These are phyloP conservation scores for Ophioderma brevispina DNA, from an alignment of 35 echinoderm and acorn worm species.

Conservation along the genomic window DNA sequence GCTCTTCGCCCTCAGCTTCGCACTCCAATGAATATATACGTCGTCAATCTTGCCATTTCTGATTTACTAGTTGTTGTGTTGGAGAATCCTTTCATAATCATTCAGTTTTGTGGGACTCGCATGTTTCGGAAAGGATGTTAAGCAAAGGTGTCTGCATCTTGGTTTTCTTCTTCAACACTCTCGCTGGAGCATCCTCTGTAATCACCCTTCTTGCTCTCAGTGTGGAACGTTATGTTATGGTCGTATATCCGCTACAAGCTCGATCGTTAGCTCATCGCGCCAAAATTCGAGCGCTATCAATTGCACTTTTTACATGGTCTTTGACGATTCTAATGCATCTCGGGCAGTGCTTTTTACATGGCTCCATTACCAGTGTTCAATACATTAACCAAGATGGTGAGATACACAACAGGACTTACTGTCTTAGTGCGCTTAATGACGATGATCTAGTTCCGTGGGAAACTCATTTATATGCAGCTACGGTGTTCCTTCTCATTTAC, in stretches of 20 bases:
- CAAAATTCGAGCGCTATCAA: conserved; percentile 57
- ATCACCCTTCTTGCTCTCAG: conserved; percentile 78
- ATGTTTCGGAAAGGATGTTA: conserved; percentile 34
- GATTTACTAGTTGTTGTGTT: conserved; percentile 68
- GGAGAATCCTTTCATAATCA: conserved; percentile 60
- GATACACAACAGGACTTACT: conserved; percentile 61
- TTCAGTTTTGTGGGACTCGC: conserved; percentile 67
- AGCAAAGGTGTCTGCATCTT: conserved; percentile 38
- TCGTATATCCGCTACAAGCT: conserved; percentile 75
- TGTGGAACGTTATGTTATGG: conserved; percentile 77
- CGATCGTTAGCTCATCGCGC: conserved; percentile 51
- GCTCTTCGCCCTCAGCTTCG: conserved; percentile 37
- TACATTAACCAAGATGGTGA: conserved; percentile 20
- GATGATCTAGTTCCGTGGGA: conserved; percentile 36
- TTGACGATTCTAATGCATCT: conserved; percentile 59
- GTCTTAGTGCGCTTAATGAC: conserved; percentile 58
- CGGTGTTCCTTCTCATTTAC: conserved; percentile 74
- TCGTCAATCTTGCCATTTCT: conserved; percentile 80
- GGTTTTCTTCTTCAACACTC: conserved; percentile 69
- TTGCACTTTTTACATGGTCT: conserved; percentile 79
- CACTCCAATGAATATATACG: conserved; percentile 64
- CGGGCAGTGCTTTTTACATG: conserved; percentile 73
- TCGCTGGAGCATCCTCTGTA: conserved; percentile 77
- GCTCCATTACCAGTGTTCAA: conserved; percentile 24
- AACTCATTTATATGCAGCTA: conserved; percentile 69